These are phyloP conservation scores for Catagonus wagneri DNA, from an alignment of 2,113 vertebrate species.

Conservation along the genomic window DNA sequence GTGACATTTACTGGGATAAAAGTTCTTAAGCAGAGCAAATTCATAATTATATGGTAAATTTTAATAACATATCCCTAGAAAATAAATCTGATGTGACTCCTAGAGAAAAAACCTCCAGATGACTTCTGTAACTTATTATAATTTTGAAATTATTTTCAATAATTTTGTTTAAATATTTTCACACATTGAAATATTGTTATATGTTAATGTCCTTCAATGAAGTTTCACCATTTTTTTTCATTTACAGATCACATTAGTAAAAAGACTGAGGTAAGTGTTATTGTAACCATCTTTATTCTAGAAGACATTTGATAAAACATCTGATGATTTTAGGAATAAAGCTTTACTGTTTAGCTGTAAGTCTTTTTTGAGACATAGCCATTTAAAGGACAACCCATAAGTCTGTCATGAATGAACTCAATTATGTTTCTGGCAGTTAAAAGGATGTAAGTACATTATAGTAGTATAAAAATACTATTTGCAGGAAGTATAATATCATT, in stretches of 20 bases:
- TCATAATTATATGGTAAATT: conserved; percentile 26
- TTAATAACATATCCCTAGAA: conserved; percentile 40
- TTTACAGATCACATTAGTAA: conserved; percentile 91
- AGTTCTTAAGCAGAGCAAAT: conserved; percentile 13
- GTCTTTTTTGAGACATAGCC: conserved; percentile 23
- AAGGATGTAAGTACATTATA: conserved; percentile 18
- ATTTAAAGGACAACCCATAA: neutral
- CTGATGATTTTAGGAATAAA: conserved; percentile 59
- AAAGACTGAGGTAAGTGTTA: conserved; percentile 92
- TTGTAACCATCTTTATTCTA: conserved; percentile 40
- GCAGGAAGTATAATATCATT: conserved; percentile 4
- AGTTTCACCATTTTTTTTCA: conserved; percentile 61
- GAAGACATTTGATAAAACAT: conserved; percentile 61
- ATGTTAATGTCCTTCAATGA: conserved; percentile 32
- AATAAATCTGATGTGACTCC: conserved; percentile 26
- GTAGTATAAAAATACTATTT: conserved; percentile 52
- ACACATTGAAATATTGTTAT: conserved; percentile 54
- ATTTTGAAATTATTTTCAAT: conserved; percentile 27
- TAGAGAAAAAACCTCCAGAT: conserved; percentile 12
- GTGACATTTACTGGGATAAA: neutral
- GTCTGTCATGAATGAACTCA: conserved; percentile 47
- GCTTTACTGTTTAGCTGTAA: conserved; percentile 31
- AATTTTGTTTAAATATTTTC: conserved; percentile 48
- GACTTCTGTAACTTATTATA: conserved; percentile 27
- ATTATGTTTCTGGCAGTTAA: neutral